Conservation (phyloP, 2,888 invertebrate species). For the Hartigia nigra region DNA sequence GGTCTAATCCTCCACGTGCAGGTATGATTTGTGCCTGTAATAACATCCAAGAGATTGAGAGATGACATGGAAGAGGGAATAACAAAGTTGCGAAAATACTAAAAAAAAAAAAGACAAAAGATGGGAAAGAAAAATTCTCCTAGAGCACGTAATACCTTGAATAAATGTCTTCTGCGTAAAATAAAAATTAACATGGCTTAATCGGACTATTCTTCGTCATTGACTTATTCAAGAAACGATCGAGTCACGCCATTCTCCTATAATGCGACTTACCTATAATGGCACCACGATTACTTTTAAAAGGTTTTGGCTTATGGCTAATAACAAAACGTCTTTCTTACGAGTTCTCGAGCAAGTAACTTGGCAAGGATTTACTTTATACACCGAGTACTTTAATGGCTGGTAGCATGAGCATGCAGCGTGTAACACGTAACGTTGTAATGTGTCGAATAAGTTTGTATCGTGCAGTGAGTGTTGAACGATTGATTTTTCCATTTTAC, state of each 20-base stretch:
- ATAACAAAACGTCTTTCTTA: conserved; percentile 22
- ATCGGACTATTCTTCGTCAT: not conserved
- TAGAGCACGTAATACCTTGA: not conserved
- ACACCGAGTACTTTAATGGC: not conserved
- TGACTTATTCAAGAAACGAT: conserved; percentile 31
- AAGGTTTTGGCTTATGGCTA: conserved; percentile 28
- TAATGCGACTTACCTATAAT: conserved; percentile 39
- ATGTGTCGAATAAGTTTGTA: not conserved
- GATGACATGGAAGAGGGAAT: not conserved
- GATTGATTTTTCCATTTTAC: not conserved
- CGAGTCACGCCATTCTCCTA: conserved; percentile 50
- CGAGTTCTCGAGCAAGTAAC: conserved; percentile 20
- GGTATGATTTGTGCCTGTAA: not conserved
- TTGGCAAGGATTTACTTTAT: conserved; percentile 20
- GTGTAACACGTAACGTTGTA: not conserved
- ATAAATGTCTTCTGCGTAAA: not conserved
- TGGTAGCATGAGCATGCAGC: not conserved
- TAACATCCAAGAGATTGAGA: not conserved
- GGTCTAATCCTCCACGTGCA: not conserved
- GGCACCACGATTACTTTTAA: conserved; percentile 41
- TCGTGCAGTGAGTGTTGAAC: not conserved
- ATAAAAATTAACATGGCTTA: not conserved
- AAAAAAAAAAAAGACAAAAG: too few species aligned
- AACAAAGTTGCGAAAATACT: not conserved
- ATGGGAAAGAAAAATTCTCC: not conserved